Conservation (phyloP, 35 echinoderm and acorn worm genomes). For the Ophioderma brevispina region DNA sequence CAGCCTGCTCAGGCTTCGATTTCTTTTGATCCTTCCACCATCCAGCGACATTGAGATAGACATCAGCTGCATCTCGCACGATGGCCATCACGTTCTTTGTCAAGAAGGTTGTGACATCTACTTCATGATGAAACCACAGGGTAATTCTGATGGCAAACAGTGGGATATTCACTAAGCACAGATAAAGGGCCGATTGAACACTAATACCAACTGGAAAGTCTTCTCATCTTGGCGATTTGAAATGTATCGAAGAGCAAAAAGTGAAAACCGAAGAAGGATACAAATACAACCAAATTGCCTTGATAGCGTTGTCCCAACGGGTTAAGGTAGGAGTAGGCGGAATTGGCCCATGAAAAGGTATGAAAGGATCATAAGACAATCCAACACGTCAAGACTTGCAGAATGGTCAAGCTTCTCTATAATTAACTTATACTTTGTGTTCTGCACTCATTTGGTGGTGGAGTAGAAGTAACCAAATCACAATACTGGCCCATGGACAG, state of each 20-base stretch:
- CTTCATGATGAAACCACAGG: conserved; percentile 75
- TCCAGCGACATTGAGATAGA: conserved; percentile 40
- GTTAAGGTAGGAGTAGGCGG: conserved; percentile 32
- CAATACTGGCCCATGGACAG: conserved; percentile 61
- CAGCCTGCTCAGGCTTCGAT: neutral
- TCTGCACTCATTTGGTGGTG: conserved; percentile 71
- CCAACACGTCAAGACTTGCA: conserved; percentile 75
- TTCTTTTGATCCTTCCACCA: conserved; percentile 27
- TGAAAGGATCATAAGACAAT: conserved; percentile 67
- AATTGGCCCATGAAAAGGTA: conserved; percentile 61
- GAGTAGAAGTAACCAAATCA: conserved; percentile 55
- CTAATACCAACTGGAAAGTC: conserved; percentile 55
- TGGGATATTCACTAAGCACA: conserved; percentile 80
- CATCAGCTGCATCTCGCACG: conserved; percentile 60
- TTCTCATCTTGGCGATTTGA: conserved; percentile 17
- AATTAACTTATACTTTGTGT: conserved; percentile 68
- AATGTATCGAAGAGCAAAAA: conserved; percentile 66
- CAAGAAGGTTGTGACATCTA: conserved; percentile 84
- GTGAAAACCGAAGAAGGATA: conserved; percentile 64
- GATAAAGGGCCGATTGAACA: conserved; percentile 59
- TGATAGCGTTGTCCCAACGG: conserved; percentile 44
- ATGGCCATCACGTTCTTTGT: conserved; percentile 93
- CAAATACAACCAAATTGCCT: conserved; percentile 70
- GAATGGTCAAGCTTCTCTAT: conserved; percentile 76
- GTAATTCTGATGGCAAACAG: conserved; percentile 67